phyloP scores from a whole-genome alignment of 2,113 vertebrate genomes.

The Trogon surrucura region DNA sequence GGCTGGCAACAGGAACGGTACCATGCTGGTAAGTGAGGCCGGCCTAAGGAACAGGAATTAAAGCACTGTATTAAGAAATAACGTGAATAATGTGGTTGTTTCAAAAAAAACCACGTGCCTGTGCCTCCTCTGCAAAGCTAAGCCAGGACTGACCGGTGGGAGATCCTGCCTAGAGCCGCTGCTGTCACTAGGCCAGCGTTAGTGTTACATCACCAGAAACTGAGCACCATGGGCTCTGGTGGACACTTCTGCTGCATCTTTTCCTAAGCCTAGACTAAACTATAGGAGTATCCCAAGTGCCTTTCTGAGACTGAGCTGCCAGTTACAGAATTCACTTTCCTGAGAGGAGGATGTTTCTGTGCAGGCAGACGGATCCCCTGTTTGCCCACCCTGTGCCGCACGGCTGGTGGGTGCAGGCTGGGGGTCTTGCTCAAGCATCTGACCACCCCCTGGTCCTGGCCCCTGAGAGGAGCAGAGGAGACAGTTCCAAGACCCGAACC shows the following conservation, averaged over 20 bases:
- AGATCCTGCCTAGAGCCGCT: neutral
- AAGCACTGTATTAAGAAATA: neutral
- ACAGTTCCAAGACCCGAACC: accelerated
- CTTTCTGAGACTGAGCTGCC: constrained; percentile 15
- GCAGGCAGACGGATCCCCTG: accelerated
- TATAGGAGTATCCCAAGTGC: constrained; percentile 7
- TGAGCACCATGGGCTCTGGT: accelerated
- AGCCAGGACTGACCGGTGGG: neutral
- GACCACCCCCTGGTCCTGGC: neutral
- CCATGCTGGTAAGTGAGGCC: neutral
- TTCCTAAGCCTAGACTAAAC: neutral
- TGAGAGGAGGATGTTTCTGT: neutral
- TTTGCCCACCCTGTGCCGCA: neutral
- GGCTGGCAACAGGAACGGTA: neutral
- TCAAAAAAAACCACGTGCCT: neutral
- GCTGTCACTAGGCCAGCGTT: neutral
- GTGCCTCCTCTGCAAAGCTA: neutral
- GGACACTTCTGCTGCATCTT: neutral
- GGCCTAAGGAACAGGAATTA: neutral
- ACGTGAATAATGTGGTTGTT: neutral
- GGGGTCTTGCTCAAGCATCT: neutral
- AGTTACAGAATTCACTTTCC: neutral
- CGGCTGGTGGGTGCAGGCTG: accelerated
- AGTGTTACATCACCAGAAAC: accelerated
- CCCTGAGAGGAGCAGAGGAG: neutral